Base-by-base conservation (phyloP, 1,140 invertebrate species). In the Lutraria rhynchaena region DNA sequence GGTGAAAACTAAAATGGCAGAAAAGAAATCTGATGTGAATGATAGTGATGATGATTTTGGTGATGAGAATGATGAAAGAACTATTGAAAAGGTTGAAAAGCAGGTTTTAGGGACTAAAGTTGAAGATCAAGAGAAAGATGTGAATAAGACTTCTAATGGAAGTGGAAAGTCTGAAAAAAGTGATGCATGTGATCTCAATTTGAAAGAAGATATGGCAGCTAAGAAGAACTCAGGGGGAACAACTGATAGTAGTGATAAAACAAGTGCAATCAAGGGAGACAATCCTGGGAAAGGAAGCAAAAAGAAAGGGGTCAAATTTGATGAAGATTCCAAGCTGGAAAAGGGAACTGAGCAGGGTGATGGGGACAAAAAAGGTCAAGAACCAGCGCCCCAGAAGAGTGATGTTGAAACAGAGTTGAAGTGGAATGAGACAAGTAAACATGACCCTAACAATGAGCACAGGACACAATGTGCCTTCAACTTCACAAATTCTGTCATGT, bases 401-500 rank as follows among this genome's bases (percentile, higher is more conserved):
- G 78, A 81, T 37, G 86, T 87, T 22, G 85, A 88, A 27, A 86
- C 88, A 24, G 67, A 83, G 24, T 63, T 89, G 11, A 89, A 83
- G 53, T 88, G 86, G 87, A 76, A 85, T 49, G 87, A 88, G 22
- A 4, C 24, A 58, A 61, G 61, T n/a, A 41, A 71, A 74, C 13
- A 27, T 29, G 27, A 29, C 65, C 51, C 60, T 29, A 63, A 49
- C 29, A 88, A 84, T 73, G 86, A 89, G 57, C 87, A 90, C 77
- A 86, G 69, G 63, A 91, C 88, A 19, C 37, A 87, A 33, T 90
- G 89, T 88, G 85, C 88, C 15, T 89, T 91, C 61, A 58, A 81
- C 13, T 91, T 90, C 76, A 83, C 86, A 24, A 90, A 91, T 80
- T 83, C 82, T 67, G 70, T 90, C 0, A 88, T 90, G 67, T 83